Evolutionary conservation across 1,140 invertebrate species (phyloP).

Genomic region (Drosophila tristis): DNA sequence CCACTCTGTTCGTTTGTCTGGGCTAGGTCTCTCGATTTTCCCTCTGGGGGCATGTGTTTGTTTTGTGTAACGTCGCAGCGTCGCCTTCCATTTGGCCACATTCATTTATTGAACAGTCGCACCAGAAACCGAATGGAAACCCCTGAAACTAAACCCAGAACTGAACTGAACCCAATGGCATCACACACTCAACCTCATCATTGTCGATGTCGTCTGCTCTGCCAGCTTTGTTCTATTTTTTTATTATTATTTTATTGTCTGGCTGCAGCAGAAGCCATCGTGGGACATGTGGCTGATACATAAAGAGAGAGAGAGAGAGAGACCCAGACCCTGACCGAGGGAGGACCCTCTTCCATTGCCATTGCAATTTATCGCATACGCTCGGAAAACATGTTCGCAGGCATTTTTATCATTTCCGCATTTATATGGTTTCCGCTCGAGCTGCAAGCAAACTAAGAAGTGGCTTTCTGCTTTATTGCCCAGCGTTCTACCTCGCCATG

Average conservation of each 20-base stretch:
- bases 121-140: not conserved
- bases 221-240: conserved; percentile 67
- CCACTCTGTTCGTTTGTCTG: conserved; percentile 16
- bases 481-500: conserved; percentile 11
- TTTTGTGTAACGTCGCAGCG: conserved; percentile 3
- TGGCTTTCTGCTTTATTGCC: conserved; percentile 74
- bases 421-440: conserved; percentile 80
- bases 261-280: conserved; percentile 33
- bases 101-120: conserved; percentile 59
- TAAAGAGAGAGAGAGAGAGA: too few relatives aligned
- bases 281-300: conserved; percentile 5
- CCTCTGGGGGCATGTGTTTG: conserved; percentile 22
- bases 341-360: conserved; percentile 45
- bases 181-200: conserved; percentile 35
- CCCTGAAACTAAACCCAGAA: too few relatives aligned
- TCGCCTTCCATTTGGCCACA: conserved; percentile 33
- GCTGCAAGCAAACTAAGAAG: conserved; percentile 75
- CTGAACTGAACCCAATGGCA: conserved; percentile 26
- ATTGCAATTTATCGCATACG: conserved; percentile 78
- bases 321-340: conserved; percentile 3
- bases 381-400: conserved; percentile 76
- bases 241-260: conserved; percentile 81
- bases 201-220: conserved; percentile 45
- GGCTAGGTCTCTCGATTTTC: conserved; percentile 12
- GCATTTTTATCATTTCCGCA: conserved; percentile 82